Base-by-base conservation (phyloP, 2,113 vertebrate species). In the Pteropus alecto region DNA sequence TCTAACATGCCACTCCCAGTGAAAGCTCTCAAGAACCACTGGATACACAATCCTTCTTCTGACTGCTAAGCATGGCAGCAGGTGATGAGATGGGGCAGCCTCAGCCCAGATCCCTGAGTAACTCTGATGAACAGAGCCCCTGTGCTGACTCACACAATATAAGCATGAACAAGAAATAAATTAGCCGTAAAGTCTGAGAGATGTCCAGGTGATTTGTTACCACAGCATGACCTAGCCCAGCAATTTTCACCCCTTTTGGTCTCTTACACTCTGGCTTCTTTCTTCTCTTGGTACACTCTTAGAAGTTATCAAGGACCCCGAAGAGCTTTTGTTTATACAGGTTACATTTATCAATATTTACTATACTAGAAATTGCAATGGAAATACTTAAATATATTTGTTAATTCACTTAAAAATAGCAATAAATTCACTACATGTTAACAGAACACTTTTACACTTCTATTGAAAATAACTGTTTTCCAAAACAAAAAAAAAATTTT, bases 351-450 rank as follows among this genome's bases (percentile, higher is more conserved):
- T 33, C 30, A 56, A 38, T 70, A 86, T 67, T 92, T 89, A 60
- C 85, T 92, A 22, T 38, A 56, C 93, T 93, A 78, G n/a, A 93
- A 94, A 79, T 48, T 90, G 90, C 13, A 73, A 78, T 60, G 24
- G 7, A 89, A 93, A 89, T 76, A 92, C 56, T 84, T 63, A 71
- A 92, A 76, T 21, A 93, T 65, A 77, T 76, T 74, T 91, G n/a
- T 38, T 81, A 77, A 65, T 58, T 96, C 35, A 76, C 38, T 93
- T 61, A 38, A 93, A 92, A 96, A 82, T 70, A 85, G 87, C 13
- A 67, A 85, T 63, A 96, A 90, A 19, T 21, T 46, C 38, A 95
- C 71, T 78, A 56, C 6, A 88, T 30, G 77, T 70, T 93, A 91
- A 82, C n/a, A 88, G 68, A 51, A 48, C 48, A 76, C 71, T 95